A percentile compares a stretch with the other conserved stretches of the same genome.
phyloP scores from a whole-genome alignment of 2,888 invertebrate genomes.

The Leptinotarsa juncta region DNA sequence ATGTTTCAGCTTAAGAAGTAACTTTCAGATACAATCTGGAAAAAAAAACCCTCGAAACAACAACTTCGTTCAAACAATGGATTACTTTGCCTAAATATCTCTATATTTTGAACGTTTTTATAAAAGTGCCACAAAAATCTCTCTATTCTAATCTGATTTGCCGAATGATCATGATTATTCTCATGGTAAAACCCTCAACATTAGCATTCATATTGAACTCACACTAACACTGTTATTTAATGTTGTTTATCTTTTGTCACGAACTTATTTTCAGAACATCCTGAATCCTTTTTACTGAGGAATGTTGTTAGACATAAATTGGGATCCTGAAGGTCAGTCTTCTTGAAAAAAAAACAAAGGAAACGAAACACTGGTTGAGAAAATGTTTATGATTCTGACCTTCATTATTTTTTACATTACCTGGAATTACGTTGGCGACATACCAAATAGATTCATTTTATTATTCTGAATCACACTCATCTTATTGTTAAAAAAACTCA shows the following conservation, averaged over 20 bases:
- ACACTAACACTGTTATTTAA: neutral
- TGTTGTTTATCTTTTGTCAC: neutral
- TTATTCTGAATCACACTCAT: neutral
- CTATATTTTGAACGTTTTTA: too few species aligned
- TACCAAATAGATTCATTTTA: neutral
- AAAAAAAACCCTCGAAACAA: too few species aligned
- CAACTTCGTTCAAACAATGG: too few species aligned
- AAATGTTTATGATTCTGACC: slow-evolving; percentile 12
- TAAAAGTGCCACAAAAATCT: too few species aligned
- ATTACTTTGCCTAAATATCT: too few species aligned
- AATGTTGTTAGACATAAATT: slow-evolving; percentile 27
- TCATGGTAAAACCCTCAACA: too few species aligned
- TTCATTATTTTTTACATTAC: slow-evolving; percentile 11
- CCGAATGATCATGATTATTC: too few species aligned
- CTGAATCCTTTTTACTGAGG: slow-evolving; percentile 12
- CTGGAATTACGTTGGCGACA: slow-evolving; percentile 9
- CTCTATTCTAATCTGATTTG: too few species aligned
- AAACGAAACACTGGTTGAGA: neutral
- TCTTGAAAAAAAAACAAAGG: slow-evolving; percentile 15
- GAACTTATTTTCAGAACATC: slow-evolving; percentile 13
- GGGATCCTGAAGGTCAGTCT: slow-evolving; percentile 18
- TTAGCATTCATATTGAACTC: too few species aligned
- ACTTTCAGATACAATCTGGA: too few species aligned
- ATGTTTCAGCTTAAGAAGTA: too few species aligned
- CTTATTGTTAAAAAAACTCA: neutral